A percentile compares a stretch with the other conserved stretches of the same genome.
phyloP scores from a whole-genome alignment of 2,888 invertebrate species.

The Coelinius sp. region DNA sequence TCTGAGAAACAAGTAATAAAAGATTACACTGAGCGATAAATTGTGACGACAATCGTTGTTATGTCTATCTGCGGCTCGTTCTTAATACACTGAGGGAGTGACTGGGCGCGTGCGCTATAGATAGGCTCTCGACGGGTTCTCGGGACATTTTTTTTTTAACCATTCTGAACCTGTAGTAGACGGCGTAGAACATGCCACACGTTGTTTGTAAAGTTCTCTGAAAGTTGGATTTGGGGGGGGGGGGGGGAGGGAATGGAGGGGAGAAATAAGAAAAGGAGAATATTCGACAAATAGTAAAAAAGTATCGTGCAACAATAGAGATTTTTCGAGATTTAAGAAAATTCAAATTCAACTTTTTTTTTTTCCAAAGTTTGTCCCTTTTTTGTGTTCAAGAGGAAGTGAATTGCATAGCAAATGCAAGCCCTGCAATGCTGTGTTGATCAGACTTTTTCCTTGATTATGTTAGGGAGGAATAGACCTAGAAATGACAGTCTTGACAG shows the following conservation, averaged over 20 bases:
- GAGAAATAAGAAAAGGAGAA: background rate
- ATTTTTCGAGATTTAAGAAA: conserved; percentile 37
- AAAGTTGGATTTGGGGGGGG: conserved; percentile 24
- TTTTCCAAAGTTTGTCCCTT: background rate
- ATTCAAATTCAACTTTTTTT: background rate
- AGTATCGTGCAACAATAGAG: conserved; percentile 38
- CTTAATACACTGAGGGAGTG: conserved; percentile 8
- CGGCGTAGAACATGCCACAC: conserved; percentile 1
- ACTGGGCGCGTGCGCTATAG: conserved; percentile 19
- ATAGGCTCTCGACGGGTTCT: conserved; percentile 19
- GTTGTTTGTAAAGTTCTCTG: background rate
- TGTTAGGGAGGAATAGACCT: conserved; percentile 1
- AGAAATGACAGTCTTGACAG: conserved; percentile 24
- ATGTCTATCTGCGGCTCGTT: conserved; percentile 35
- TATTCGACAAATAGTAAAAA: background rate
- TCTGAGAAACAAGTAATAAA: conserved; percentile 8
- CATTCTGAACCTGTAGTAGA: conserved; percentile 1
- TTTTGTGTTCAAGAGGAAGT: background rate
- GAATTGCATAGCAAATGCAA: background rate
- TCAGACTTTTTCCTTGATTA: conserved; percentile 50
- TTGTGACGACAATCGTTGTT: conserved; percentile 28
- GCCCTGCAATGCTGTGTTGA: conserved; percentile 51
- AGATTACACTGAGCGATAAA: conserved; percentile 22
- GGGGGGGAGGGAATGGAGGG: conserved; percentile 11
- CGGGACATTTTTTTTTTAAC: background rate